Percentiles rank a stretch among this genome's conserved stretches.
Evolutionary conservation across 2,797 vertebrate species (phyloP).

Genomic region (Myripristis murdjan): DNA sequence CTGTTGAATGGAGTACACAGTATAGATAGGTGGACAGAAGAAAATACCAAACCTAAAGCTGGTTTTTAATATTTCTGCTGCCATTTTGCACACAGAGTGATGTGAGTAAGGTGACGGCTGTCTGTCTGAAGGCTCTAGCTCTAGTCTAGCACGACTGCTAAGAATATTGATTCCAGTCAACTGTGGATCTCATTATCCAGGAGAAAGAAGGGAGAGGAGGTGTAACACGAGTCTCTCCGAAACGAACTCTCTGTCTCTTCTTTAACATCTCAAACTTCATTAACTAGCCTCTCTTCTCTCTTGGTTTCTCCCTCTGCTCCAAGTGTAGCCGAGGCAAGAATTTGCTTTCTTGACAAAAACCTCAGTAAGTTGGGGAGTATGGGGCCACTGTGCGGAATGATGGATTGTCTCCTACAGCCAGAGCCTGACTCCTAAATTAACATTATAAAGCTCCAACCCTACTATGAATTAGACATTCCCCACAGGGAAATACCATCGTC

Average conservation of each 20-base stretch:
- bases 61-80: no score
- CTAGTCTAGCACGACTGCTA: constrained; percentile 7
- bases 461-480: constrained; percentile 86
- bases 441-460: constrained; percentile 89
- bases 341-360: constrained; percentile 80
- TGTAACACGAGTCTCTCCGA: constrained; percentile 17
- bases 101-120: neutral
- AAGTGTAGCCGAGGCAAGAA: constrained; percentile 60
- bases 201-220: neutral
- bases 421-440: constrained; percentile 84
- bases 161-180: constrained; percentile 36
- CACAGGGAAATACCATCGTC: constrained; percentile 81
- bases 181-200: constrained; percentile 52
- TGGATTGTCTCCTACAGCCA: constrained; percentile 85
- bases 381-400: constrained; percentile 85
- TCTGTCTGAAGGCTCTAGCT: constrained; percentile 14
- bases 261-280: constrained; percentile 51
- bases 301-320: constrained; percentile 54
- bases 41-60: neutral
- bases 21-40: no score
- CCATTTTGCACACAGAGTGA: neutral
- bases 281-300: constrained; percentile 47
- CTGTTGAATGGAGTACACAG: neutral
- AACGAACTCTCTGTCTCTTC: constrained; percentile 22
- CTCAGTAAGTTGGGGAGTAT: constrained; percentile 77